Evolutionary conservation across 2,888 invertebrate genomes (phyloP).

Genomic region (Sepiola atlantica): DNA sequence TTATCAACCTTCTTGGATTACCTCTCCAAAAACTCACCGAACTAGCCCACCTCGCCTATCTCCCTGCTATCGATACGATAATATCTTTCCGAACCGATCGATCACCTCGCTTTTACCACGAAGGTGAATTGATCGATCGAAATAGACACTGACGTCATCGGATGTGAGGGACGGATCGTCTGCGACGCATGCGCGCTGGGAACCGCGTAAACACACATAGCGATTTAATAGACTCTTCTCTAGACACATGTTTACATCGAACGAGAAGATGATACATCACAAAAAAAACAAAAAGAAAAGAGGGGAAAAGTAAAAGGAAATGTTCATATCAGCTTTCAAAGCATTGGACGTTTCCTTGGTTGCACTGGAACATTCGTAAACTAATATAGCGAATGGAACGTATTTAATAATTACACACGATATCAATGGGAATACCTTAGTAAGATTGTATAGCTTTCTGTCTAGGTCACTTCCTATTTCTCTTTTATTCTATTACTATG

Average conservation of each 20-base stretch:
- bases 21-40: neutral
- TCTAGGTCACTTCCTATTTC: neutral
- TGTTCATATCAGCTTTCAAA: neutral
- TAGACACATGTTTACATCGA: neutral
- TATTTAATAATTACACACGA: neutral
- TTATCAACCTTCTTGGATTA: neutral
- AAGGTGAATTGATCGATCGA: neutral
- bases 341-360: neutral
- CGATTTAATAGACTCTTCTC: neutral
- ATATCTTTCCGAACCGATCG: neutral
- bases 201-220: neutral
- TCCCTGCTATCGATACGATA: neutral
- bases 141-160: neutral
- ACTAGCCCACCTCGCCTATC: neutral
- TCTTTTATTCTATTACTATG: neutral
- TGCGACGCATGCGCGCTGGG: neutral
- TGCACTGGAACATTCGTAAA: neutral
- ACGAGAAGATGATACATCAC: neutral
- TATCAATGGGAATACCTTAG: neutral
- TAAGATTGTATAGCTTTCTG: neutral
- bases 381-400: neutral
- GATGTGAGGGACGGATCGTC: neutral
- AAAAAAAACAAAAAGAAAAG: neutral
- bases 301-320: too few species aligned
- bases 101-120: neutral